These are phyloP conservation scores for Scaptomyza parva DNA, from an alignment of 2,888 invertebrate genomes.

Conservation along the genomic window DNA sequence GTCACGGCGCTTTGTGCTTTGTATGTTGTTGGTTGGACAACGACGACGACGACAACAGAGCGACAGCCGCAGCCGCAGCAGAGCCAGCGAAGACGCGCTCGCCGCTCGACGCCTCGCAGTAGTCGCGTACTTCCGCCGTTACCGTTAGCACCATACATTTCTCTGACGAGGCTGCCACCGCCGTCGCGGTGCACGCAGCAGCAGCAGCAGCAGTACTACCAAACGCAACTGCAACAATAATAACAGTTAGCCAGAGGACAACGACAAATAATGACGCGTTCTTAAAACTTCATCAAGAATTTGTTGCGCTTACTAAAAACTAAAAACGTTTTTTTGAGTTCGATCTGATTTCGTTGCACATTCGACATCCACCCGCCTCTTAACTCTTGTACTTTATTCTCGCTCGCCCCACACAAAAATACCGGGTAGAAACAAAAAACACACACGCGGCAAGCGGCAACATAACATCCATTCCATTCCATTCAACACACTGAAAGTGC, in stretches of 20 bases:
- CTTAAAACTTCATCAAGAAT: constrained; percentile 10
- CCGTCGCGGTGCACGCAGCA: constrained; percentile 73
- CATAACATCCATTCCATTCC: neutral
- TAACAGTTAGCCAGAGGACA: constrained; percentile 58
- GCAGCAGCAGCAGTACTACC: constrained; percentile 49
- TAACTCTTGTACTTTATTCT: constrained; percentile 1
- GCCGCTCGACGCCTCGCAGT: constrained; percentile 75
- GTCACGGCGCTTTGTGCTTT: constrained; percentile 71
- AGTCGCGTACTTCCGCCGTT: constrained; percentile 79
- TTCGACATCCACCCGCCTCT: constrained; percentile 28
- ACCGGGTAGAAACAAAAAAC: constrained; percentile 11
- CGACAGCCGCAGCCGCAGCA: constrained; percentile 52
- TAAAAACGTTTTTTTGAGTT: constrained; percentile 6
- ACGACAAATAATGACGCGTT: constrained; percentile 55
- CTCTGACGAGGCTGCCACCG: constrained; percentile 66
- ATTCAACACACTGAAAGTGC: constrained; percentile 28
- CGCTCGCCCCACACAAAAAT: constrained; percentile 4
- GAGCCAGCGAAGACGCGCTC: constrained; percentile 76
- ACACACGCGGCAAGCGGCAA: neutral
- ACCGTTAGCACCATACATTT: constrained; percentile 77
- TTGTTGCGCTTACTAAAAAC: neutral
- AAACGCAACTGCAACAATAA: constrained; percentile 48
- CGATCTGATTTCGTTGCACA: constrained; percentile 38
- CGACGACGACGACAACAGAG: constrained; percentile 55
- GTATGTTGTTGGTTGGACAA: constrained; percentile 69